A percentile compares a stretch with the other conserved stretches of the same genome.
These are phyloP conservation scores for Pimephales promelas DNA, from an alignment of 2,113 vertebrate genomes.

Conservation along the genomic window DNA sequence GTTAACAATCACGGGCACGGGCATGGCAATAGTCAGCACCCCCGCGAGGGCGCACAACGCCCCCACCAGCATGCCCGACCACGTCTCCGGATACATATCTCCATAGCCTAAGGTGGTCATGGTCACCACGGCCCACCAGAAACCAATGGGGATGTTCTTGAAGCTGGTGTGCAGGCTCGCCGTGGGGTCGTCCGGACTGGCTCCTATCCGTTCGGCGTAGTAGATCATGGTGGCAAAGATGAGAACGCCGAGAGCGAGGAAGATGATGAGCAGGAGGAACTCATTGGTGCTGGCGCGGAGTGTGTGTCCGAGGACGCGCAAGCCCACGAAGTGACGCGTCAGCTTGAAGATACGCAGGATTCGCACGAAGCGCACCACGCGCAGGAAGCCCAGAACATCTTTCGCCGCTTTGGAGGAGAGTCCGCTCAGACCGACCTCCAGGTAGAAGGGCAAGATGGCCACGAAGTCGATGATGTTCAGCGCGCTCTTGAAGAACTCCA, in stretches of 20 bases:
- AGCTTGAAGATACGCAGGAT: constrained; percentile 96
- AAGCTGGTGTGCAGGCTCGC: constrained; percentile 89
- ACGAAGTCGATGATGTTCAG: constrained; percentile 98
- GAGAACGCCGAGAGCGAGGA: constrained; percentile 90
- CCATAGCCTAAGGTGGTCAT: constrained; percentile 96
- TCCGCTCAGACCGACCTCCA: constrained; percentile 89
- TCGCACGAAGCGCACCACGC: constrained; percentile 90
- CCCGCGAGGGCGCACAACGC: constrained; percentile 91
- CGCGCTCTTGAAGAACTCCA: constrained; percentile 90
- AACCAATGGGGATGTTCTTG: constrained; percentile 97
- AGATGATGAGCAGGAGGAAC: constrained; percentile 94
- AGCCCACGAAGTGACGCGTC: constrained; percentile 91
- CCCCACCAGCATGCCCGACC: constrained; percentile 96
- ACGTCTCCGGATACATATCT: constrained; percentile 95
- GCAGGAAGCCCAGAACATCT: constrained; percentile 92
- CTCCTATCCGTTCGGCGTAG: constrained; percentile 92
- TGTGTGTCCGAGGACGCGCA: constrained; percentile 91
- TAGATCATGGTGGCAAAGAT: constrained; percentile 99
- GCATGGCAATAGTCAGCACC: constrained; percentile 97
- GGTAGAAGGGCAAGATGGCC: constrained; percentile 93
- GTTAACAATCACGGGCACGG: constrained; percentile 96
- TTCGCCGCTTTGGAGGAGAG: constrained; percentile 94
- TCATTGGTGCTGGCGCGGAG: constrained; percentile 94
- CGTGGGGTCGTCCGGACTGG: constrained; percentile 85
- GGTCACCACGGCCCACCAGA: constrained; percentile 98